phyloP scores from a whole-genome alignment of 2,113 vertebrate species.

The Thamnophis sirtalis region DNA sequence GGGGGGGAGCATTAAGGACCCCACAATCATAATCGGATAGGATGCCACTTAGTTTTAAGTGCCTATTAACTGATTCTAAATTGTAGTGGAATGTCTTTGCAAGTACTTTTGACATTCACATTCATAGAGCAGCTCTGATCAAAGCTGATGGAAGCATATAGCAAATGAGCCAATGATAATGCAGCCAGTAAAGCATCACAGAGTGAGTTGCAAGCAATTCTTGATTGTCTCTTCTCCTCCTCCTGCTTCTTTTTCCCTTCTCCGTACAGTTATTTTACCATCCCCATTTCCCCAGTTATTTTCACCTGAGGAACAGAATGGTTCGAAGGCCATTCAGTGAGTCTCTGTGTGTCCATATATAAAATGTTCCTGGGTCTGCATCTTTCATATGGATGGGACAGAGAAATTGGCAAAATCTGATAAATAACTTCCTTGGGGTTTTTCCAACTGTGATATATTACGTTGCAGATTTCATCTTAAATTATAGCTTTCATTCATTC shows the following conservation, averaged over 20 bases:
- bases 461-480: background rate
- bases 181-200: slow-evolving; percentile 17
- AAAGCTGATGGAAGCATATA: slow-evolving; percentile 44
- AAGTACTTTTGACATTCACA: slow-evolving; percentile 61
- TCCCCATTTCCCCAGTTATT: slow-evolving; percentile 4
- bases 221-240: background rate
- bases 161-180: slow-evolving; percentile 33
- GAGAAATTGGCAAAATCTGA: background rate
- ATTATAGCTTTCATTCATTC: background rate
- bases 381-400: background rate
- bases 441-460: background rate
- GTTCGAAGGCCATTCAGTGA: background rate
- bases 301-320: background rate
- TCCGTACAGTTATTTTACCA: background rate
- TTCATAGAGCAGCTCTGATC: slow-evolving; percentile 53
- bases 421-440: background rate
- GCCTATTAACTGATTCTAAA: slow-evolving; percentile 68
- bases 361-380: background rate
- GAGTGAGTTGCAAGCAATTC: background rate
- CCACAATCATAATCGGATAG: slow-evolving; percentile 69
- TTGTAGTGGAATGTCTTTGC: slow-evolving; percentile 59
- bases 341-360: background rate
- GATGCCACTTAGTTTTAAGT: slow-evolving; percentile 66
- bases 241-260: background rate
- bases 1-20: slow-evolving; percentile 61